A percentile compares a stretch with the other conserved stretches of the same genome.
Conservation (phyloP, 2,113 vertebrate genomes). For the Hydropotes inermis region DNA sequence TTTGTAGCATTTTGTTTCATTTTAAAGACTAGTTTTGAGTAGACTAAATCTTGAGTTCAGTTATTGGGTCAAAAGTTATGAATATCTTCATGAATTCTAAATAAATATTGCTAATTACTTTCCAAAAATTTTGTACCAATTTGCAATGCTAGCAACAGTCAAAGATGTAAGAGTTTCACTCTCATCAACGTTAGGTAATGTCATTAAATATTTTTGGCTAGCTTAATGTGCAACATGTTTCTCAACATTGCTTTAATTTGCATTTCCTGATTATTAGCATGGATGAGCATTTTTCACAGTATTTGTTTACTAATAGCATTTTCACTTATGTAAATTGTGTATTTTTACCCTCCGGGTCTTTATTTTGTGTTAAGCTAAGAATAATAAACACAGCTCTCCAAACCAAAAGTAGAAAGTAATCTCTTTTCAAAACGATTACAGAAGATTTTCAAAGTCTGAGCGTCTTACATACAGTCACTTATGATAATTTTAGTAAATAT, state of each 20-base stretch:
- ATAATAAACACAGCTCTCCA: conserved; percentile 17
- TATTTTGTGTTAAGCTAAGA: conserved; percentile 48
- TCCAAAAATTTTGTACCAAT: neutral
- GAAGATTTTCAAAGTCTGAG: neutral
- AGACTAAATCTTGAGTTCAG: conserved; percentile 8
- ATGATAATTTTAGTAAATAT: neutral
- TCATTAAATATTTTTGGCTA: conserved; percentile 58
- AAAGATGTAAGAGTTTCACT: conserved; percentile 15
- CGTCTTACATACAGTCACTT: neutral
- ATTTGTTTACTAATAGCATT: conserved; percentile 48
- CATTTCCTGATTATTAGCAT: conserved; percentile 54
- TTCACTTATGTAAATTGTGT: conserved; percentile 43
- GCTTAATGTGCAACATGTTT: conserved; percentile 21
- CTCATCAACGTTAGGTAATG: conserved; percentile 29
- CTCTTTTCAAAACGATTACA: conserved; percentile 27
- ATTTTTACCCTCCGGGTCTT: conserved; percentile 40
- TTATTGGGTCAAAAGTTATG: neutral
- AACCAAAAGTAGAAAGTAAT: conserved; percentile 12
- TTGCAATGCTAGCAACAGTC: neutral
- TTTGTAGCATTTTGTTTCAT: conserved; percentile 34
- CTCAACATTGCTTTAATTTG: conserved; percentile 46
- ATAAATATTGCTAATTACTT: conserved; percentile 20
- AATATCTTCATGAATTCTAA: neutral
- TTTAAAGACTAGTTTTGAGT: neutral
- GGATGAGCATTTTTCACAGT: conserved; percentile 47